Conservation (phyloP, 2,113 vertebrate genomes). For the Orycteropus afer region DNA sequence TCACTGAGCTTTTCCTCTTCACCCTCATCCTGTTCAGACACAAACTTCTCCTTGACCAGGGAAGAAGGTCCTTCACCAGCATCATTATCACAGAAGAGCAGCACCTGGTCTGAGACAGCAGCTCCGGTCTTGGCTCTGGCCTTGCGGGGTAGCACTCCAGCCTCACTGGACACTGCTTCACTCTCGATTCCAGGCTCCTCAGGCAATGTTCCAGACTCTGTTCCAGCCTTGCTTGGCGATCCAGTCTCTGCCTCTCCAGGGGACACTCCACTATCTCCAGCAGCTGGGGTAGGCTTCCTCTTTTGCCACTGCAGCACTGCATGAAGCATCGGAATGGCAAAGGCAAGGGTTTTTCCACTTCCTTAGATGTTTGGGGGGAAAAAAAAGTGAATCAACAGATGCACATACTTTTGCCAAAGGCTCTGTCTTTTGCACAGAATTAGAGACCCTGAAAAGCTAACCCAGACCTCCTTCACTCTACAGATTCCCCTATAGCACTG, state of each 20-base stretch:
- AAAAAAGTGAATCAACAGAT: conserved; percentile 25
- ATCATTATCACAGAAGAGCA: conserved; percentile 28
- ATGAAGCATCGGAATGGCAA: conserved; percentile 98
- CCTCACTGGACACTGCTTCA: conserved; percentile 15
- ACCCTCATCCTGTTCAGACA: neutral
- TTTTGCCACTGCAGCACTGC: conserved; percentile 92
- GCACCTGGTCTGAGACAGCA: neutral
- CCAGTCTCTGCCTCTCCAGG: conserved; percentile 54
- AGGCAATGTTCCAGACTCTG: conserved; percentile 67
- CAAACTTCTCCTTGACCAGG: neutral
- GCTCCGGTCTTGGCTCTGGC: neutral
- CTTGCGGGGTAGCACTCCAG: neutral
- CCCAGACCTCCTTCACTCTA: neutral
- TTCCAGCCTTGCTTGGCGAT: neutral
- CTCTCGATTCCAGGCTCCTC: conserved; percentile 42
- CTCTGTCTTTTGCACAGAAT: neutral
- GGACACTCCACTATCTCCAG: neutral
- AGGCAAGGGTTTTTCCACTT: conserved; percentile 97
- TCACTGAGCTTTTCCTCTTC: conserved; percentile 35
- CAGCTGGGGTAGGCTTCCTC: neutral
- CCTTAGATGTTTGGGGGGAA: conserved; percentile 85
- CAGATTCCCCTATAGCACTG: neutral
- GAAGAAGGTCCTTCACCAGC: conserved; percentile 74
- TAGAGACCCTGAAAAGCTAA: neutral
- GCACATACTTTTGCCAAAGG: neutral